Evolutionary conservation across 2,888 invertebrate genomes (phyloP), one percentile per base, ranked within the genome.

Genomic region (Deroplatys truncata): DNA sequence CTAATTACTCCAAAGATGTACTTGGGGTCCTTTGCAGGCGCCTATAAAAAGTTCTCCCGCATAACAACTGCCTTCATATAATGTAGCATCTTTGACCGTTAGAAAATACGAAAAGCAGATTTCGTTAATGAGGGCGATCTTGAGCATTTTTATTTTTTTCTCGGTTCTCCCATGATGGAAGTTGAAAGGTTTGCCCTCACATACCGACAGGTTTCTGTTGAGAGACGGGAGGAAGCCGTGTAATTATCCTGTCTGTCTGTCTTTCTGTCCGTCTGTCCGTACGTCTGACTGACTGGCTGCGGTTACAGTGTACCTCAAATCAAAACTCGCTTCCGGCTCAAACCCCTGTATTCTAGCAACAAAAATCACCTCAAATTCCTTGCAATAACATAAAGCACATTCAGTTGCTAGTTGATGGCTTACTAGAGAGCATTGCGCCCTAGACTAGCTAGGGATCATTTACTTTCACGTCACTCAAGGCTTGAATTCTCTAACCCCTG

Each of bases 201-300:
- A 91, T 91, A 91, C 90, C 92, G 92, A 91, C 92, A 91, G 91
- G 90, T 91, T 91, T 90, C 49, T 90, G 91, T 88, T 89, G 88
- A 90, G 90, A 89, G 91, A 91, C 91, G 91, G 91, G 91, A 91
- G 91, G 91, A 90, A 89, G 91, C 90, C 89, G 91, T 90, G 91
- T 91, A 91, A 92, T 92, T 92, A 92, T 90, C 91, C 91, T 92
- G 92, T 92, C 92, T 90, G 91, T 91, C 86, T 86, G 88, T 88
- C 84, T 85, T 85, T 72, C 31, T 29, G 31, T 31, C 91, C 92
- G 92, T 92, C 92, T 90, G 91, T 91, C 84, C 86, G 88, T 84
- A 43, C 83, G 89, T 31, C 31, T 31, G 88, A 43, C 88, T 86
- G 89, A n/a, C 31, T 31, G 84, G 31, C 29, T 82, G 85, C 86